Evolutionary conservation across 2,888 invertebrate species (phyloP).

Genomic region (Rhogogaster chlorosoma): DNA sequence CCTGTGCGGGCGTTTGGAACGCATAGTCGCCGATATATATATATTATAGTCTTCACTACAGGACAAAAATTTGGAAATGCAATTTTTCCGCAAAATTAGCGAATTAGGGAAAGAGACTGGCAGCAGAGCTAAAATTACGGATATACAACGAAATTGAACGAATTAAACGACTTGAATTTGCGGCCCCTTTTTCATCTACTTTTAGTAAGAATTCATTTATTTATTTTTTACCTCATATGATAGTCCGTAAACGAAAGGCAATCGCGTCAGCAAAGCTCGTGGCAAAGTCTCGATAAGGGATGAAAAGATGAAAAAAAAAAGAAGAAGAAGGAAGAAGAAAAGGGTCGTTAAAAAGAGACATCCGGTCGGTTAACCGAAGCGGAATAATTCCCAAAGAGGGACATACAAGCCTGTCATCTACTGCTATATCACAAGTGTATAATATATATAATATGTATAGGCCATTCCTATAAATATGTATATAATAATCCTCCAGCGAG

Average conservation of each 20-base stretch:
- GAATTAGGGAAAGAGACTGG: neutral
- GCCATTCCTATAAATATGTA: neutral
- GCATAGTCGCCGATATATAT: no score
- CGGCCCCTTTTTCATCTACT: neutral
- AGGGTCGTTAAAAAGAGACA: neutral
- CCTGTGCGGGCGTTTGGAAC: neutral
- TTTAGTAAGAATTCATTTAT: neutral
- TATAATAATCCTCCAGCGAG: neutral
- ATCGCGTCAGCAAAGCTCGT: neutral
- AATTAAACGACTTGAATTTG: neutral
- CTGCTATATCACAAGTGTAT: neutral
- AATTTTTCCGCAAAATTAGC: neutral
- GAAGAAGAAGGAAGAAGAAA: neutral
- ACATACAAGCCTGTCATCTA: neutral
- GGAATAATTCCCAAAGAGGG: neutral
- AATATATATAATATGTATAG: neutral
- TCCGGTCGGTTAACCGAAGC: neutral
- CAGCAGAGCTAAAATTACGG: neutral
- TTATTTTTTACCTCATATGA: neutral
- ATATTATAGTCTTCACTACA: neutral
- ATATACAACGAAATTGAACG: neutral
- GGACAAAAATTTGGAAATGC: neutral
- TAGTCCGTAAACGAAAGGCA: neutral
- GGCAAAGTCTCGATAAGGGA: conserved; percentile 5
- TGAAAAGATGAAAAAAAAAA: neutral